Evolutionary conservation across 92 coral and sea anemone species (phyloP).

Genomic region (Phenganax stokvisi): DNA sequence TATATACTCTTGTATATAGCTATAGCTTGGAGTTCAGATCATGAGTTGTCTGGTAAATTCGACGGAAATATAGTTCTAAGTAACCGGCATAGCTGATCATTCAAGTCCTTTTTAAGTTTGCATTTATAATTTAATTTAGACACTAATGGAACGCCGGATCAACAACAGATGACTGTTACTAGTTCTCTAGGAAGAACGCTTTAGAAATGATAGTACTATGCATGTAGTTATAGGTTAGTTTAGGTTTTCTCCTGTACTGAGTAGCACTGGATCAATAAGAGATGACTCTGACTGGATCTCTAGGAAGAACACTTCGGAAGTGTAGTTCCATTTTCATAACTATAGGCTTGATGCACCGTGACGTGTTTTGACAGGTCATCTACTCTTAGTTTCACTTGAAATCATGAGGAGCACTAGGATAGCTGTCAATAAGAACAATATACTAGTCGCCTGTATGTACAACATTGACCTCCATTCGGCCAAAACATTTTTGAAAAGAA

Average conservation of each 20-base stretch:
- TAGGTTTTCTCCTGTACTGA: too few relatives aligned
- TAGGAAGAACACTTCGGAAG: too few relatives aligned
- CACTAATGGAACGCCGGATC: too few relatives aligned
- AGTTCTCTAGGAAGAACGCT: too few relatives aligned
- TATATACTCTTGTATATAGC: too few relatives aligned
- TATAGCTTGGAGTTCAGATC: too few relatives aligned
- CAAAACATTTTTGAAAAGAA: not conserved
- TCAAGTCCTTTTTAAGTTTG: not conserved
- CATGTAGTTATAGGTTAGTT: too few relatives aligned
- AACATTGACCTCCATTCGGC: not conserved
- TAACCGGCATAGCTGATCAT: not conserved
- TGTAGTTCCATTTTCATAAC: not conserved
- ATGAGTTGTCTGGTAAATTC: not conserved
- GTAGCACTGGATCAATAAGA: too few relatives aligned
- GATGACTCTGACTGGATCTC: too few relatives aligned
- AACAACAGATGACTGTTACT: too few relatives aligned
- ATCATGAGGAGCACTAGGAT: not conserved
- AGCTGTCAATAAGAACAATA: not conserved
- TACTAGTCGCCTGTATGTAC: not conserved
- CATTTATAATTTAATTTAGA: not conserved
- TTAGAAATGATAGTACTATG: too few relatives aligned
- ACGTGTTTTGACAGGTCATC: conserved; percentile 1
- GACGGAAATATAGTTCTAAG: not conserved
- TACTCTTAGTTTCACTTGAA: not conserved
- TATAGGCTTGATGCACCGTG: not conserved